phyloP scores from a whole-genome alignment of 2,113 vertebrate species.

The Mionectes macconnelli region DNA sequence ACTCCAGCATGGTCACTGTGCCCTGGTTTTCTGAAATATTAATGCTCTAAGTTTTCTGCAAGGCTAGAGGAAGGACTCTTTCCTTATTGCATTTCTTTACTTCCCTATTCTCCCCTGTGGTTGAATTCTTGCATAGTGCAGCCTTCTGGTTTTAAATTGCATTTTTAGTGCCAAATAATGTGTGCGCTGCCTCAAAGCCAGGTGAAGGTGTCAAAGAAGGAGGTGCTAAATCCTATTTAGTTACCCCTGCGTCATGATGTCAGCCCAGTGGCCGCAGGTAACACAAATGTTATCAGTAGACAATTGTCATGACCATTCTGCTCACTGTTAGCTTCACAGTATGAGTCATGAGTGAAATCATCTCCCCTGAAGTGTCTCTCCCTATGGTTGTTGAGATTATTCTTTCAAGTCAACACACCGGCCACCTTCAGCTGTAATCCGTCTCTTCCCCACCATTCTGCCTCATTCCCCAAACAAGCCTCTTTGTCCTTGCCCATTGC shows the following conservation, averaged over 20 bases:
- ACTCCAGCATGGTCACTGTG: neutral
- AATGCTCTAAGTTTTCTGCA: neutral
- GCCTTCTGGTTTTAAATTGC: neutral
- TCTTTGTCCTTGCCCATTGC: conserved; percentile 67
- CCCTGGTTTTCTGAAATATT: conserved; percentile 22
- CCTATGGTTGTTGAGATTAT: neutral
- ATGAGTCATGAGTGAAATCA: neutral
- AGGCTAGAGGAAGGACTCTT: neutral
- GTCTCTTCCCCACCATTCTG: neutral
- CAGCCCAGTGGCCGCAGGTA: neutral
- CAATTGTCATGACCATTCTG: neutral
- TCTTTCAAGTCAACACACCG: neutral
- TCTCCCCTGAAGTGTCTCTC: neutral
- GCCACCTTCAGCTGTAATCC: conserved; percentile 5
- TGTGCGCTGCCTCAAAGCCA: neutral
- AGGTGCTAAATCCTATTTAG: neutral
- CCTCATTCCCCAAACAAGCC: neutral
- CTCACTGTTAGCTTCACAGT: neutral
- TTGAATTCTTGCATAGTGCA: neutral
- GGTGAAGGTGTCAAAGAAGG: neutral
- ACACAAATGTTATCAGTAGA: neutral
- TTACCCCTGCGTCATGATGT: neutral
- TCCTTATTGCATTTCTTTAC: neutral
- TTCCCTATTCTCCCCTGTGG: neutral
- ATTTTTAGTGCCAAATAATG: neutral